phyloP scores from a whole-genome alignment of 2,888 invertebrate genomes.

The Erebia epiphron region DNA sequence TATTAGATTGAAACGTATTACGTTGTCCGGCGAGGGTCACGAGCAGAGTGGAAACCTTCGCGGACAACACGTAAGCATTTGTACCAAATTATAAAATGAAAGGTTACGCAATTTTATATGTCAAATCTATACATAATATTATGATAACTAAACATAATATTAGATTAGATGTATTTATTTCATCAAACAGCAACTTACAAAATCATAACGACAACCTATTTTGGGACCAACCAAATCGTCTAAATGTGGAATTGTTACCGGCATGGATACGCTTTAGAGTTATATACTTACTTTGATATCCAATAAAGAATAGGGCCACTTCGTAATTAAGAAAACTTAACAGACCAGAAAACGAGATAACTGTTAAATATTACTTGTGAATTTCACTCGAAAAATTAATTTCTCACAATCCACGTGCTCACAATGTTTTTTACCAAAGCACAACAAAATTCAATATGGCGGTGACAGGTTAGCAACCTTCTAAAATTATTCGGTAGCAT shows the following conservation, averaged over 20 bases:
- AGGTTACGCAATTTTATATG: conserved; percentile 79
- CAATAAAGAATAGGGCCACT: conserved; percentile 58
- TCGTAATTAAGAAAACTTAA: conserved; percentile 52
- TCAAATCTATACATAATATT: conserved; percentile 45
- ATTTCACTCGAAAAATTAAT: conserved; percentile 66
- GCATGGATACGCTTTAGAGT: conserved; percentile 46
- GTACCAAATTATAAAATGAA: conserved; percentile 71
- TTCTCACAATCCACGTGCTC: conserved; percentile 86
- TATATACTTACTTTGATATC: conserved; percentile 68
- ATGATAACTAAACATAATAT: not conserved
- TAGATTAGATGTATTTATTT: not conserved
- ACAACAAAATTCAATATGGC: conserved; percentile 87
- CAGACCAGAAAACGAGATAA: conserved; percentile 55
- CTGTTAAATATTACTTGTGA: conserved; percentile 65
- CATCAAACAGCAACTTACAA: conserved; percentile 19
- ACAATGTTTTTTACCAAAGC: conserved; percentile 85
- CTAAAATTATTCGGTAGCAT: conserved; percentile 10
- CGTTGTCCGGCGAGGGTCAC: conserved; percentile 69
- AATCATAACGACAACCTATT: conserved; percentile 30
- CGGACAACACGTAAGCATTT: conserved; percentile 81
- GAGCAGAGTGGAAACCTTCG: conserved; percentile 76
- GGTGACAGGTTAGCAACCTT: conserved; percentile 61
- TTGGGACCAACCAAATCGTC: conserved; percentile 51
- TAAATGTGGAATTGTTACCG: conserved; percentile 68
- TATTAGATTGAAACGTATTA: conserved; percentile 51